These are phyloP conservation scores for Vanessa atalanta DNA, from an alignment of 1,140 invertebrate species.

Conservation along the genomic window DNA sequence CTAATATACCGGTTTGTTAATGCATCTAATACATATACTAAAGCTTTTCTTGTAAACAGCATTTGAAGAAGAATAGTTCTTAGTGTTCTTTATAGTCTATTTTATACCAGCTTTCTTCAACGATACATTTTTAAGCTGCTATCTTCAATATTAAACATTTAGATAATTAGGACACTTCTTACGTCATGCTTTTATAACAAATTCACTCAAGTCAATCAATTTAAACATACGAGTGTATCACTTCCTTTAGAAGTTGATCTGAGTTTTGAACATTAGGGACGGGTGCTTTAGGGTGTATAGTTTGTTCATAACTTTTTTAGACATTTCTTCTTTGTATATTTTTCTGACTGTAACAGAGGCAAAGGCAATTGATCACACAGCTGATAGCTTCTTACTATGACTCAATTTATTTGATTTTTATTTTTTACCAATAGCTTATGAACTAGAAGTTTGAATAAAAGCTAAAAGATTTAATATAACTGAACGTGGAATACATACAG, in stretches of 20 bases:
- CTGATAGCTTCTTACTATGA: too few relatives aligned
- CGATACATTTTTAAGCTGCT: too few relatives aligned
- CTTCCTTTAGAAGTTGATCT: neutral
- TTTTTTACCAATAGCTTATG: neutral
- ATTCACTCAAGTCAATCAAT: neutral
- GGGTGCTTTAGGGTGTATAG: neutral
- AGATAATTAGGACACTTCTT: too few relatives aligned
- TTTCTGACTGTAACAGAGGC: neutral
- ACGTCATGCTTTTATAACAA: neutral
- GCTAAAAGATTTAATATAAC: too few relatives aligned
- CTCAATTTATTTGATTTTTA: too few relatives aligned
- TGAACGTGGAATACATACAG: neutral
- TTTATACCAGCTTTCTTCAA: too few relatives aligned
- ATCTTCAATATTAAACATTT: too few relatives aligned
- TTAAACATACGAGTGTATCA: neutral
- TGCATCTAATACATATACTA: too few relatives aligned
- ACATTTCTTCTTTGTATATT: slow-evolving; percentile 1
- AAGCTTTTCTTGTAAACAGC: too few relatives aligned
- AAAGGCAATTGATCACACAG: neutral
- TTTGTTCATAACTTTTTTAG: slow-evolving; percentile 6
- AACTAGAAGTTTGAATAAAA: neutral
- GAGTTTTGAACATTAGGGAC: neutral
- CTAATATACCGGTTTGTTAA: too few relatives aligned
- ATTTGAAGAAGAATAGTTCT: too few relatives aligned
- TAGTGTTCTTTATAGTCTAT: too few relatives aligned